A percentile compares a stretch with the other conserved stretches of the same genome.
These are phyloP conservation scores for Camponotus fellah DNA, from an alignment of 2,888 invertebrate species.

Conservation along the genomic window DNA sequence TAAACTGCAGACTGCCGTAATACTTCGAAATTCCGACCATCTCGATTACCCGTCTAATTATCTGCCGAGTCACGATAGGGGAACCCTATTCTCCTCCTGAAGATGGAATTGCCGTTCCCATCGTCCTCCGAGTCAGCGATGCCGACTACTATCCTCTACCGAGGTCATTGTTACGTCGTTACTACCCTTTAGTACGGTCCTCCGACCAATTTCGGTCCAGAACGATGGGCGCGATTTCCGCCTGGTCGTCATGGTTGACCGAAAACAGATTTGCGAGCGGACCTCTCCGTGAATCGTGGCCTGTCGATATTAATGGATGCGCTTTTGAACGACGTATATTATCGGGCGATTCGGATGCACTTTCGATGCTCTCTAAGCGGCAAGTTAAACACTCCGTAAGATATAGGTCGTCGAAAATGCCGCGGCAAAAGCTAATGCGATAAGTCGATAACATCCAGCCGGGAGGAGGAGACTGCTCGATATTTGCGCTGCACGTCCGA, in stretches of 20 bases:
- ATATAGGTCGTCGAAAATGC: conserved; percentile 42
- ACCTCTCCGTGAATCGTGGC: conserved; percentile 33
- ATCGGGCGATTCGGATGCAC: background rate
- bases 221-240: conserved; percentile 71
- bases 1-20: conserved; percentile 68
- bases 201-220: conserved; percentile 73
- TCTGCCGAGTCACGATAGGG: conserved; percentile 79
- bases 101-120: conserved; percentile 80
- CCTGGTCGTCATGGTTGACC: conserved; percentile 58
- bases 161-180: conserved; percentile 85
- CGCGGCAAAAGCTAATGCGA: conserved; percentile 22
- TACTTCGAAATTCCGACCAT: conserved; percentile 73
- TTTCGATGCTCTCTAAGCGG: background rate
- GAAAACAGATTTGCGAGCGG: conserved; percentile 65
- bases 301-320: conserved; percentile 32
- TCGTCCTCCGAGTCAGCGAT: conserved; percentile 76
- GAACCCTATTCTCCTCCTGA: conserved; percentile 77
- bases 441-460: conserved; percentile 30
- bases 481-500: conserved; percentile 44
- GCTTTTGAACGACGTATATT: conserved; percentile 12
- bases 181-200: conserved; percentile 81
- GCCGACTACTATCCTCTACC: conserved; percentile 70
- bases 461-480: conserved; percentile 30
- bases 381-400: conserved; percentile 14
- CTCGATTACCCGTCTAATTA: conserved; percentile 85